These are phyloP conservation scores for Gila orcuttii DNA, from an alignment of 2,113 vertebrate genomes.

Conservation along the genomic window DNA sequence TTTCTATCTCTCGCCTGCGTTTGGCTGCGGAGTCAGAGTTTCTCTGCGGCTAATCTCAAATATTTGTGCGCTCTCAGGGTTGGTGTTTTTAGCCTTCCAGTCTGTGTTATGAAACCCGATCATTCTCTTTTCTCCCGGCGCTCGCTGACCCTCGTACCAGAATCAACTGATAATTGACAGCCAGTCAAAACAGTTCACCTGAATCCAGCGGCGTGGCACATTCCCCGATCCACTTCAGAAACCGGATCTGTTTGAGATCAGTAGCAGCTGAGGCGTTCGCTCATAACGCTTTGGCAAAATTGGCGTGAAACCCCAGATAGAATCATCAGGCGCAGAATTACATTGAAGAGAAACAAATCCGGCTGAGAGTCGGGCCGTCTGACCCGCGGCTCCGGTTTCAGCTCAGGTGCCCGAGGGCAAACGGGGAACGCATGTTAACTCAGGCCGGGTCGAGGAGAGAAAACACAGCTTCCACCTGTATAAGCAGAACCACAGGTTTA, in stretches of 20 bases:
- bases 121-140: constrained; percentile 55
- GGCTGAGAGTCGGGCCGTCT: constrained; percentile 63
- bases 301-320: constrained; percentile 76
- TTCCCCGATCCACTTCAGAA: constrained; percentile 70
- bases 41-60: constrained; percentile 70
- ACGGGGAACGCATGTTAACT: not conserved
- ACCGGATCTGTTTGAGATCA: constrained; percentile 76
- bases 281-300: constrained; percentile 71
- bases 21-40: constrained; percentile 64
- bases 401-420: constrained; percentile 61
- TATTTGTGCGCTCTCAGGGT: constrained; percentile 69
- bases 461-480: constrained; percentile 65
- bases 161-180: constrained; percentile 79
- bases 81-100: constrained; percentile 53
- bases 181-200: constrained; percentile 78
- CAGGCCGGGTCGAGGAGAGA: constrained; percentile 45
- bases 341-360: constrained; percentile 69
- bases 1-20: constrained; percentile 65
- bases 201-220: constrained; percentile 61
- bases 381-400: constrained; percentile 68
- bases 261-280: constrained; percentile 78
- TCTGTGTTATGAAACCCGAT: constrained; percentile 74
- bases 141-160: constrained; percentile 70
- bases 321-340: constrained; percentile 68
- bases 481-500: constrained; percentile 64